These are phyloP conservation scores for Bombus polaris DNA, from an alignment of 1,140 invertebrate species.

Conservation along the genomic window DNA sequence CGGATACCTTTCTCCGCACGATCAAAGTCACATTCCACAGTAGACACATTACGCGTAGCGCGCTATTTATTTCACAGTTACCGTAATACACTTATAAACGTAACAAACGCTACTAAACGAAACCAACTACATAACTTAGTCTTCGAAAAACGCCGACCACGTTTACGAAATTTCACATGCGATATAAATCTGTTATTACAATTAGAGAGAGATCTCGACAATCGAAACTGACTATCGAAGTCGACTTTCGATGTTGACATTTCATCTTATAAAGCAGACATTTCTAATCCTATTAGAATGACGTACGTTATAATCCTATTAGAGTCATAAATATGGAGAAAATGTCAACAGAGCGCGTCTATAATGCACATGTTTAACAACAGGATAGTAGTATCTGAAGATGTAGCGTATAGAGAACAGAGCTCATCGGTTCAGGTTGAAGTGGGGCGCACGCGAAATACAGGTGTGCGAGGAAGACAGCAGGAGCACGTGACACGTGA, in stretches of 20 bases:
- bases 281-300: background rate
- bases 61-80: background rate
- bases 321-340: background rate
- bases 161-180: background rate
- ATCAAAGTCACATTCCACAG: slow-evolving; percentile 10
- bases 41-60: background rate
- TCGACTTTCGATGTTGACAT: background rate
- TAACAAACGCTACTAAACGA: background rate
- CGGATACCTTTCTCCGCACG: slow-evolving; percentile 30
- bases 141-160: background rate
- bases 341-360: background rate
- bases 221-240: background rate
- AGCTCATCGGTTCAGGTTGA: background rate
- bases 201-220: too few species aligned
- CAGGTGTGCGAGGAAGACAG: slow-evolving; percentile 28
- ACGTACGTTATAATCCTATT: background rate
- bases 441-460: slow-evolving; percentile 35
- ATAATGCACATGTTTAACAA: background rate
- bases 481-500: slow-evolving; percentile 46
- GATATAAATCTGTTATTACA: background rate
- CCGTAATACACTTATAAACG: background rate
- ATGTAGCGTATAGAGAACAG: background rate
- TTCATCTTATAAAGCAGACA: too few species aligned
- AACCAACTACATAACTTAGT: too few species aligned
- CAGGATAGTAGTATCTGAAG: background rate